phyloP scores from a whole-genome alignment of 2,113 vertebrate species.

The Gobius niger region DNA sequence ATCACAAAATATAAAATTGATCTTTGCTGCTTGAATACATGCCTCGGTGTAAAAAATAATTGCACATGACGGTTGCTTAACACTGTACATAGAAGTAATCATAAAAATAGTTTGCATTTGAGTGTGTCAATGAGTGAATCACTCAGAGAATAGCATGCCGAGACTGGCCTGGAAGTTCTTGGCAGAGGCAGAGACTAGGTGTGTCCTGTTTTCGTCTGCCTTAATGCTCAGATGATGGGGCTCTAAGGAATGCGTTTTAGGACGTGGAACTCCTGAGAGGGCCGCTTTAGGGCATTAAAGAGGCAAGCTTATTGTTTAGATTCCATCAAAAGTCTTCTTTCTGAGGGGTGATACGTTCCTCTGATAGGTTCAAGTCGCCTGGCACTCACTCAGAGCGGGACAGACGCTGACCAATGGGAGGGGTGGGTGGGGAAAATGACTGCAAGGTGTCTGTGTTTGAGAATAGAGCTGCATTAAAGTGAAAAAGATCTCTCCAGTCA shows the following conservation, averaged over 20 bases:
- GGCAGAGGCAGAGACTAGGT: conserved; percentile 39
- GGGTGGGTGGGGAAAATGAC: neutral
- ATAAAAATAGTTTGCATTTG: conserved; percentile 1
- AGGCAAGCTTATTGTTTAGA: neutral
- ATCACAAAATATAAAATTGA: neutral
- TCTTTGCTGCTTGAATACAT: neutral
- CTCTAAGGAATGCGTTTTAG: conserved; percentile 29
- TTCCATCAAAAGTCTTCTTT: too few relatives aligned
- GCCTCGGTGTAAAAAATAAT: neutral
- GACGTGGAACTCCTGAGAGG: conserved; percentile 2
- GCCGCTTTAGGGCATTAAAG: neutral
- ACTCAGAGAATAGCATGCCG: conserved; percentile 22
- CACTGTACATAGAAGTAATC: conserved; percentile 5
- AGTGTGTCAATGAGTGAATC: conserved; percentile 14
- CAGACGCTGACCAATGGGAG: neutral
- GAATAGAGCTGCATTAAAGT: neutral
- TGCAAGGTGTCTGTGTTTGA: neutral
- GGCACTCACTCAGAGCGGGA: neutral
- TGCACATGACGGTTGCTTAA: neutral
- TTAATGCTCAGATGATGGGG: conserved; percentile 48
- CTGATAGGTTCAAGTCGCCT: neutral
- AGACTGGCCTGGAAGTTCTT: conserved; percentile 28
- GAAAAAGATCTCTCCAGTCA: neutral
- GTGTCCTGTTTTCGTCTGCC: conserved; percentile 40
- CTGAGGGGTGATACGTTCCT: neutral